Evolutionary conservation across 2,888 invertebrate genomes (phyloP), one percentile per base, ranked within the genome.

Genomic region (Neuroscelio doddi): DNA sequence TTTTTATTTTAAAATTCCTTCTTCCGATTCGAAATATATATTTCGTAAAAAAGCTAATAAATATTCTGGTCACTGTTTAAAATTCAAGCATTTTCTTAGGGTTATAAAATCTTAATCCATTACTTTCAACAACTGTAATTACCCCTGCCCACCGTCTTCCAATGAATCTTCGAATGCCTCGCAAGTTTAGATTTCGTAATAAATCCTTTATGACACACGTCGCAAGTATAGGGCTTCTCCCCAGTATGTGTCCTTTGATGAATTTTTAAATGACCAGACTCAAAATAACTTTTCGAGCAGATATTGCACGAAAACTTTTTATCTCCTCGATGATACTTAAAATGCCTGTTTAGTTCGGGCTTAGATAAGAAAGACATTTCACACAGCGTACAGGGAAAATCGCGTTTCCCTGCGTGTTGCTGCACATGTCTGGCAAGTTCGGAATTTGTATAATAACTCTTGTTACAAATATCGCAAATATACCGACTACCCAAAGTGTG

Each of bases 201-300:
- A 52, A 84, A 84, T 1, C 74, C 74, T 64, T 84, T 83, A 1
- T 67, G 64, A 52, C 83, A 83, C 8, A 78, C 52, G 1, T 68
- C 63, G 56, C 85, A 85, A 7, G 70, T 55, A 50, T 75, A 82
- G 0, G 83, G 83, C 50, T 75, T 75, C 50, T 80, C 80, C 0
- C 83, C 83, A 0, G 81, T 80, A 32, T 85, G 85, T 16, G 76
- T 71, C 26, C 80, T 71, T 66, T 79, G 72, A 56, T 85, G 83
- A 26, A 80, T 73, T 50, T 79, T 78, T 34, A 84, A 65, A 64
- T 82, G 81, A 15, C 80, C 80, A 0, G 80, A 80, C 56, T 83
- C 83, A 52, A 77, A 81, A 45, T 81, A 83, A 5, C 70, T 62
- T 64, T 81, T 81, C 8, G 56, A 56, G 38, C 83, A 83, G 10